Base-by-base conservation (phyloP, 1,140 invertebrate genomes). In the Polypedilum pembai region DNA sequence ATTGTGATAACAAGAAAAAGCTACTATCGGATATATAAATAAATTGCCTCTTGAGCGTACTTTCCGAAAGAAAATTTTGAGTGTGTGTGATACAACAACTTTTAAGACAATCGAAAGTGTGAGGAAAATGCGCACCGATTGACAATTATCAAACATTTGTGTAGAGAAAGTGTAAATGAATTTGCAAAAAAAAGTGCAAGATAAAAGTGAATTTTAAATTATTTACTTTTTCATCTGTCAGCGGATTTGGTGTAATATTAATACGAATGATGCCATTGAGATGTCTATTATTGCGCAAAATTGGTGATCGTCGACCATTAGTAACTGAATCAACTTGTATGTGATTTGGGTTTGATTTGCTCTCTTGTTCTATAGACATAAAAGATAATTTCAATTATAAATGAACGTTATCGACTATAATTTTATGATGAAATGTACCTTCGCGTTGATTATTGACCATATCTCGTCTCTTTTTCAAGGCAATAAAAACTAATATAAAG, bases 171-270 rank as follows among this genome's bases (percentile, higher is more conserved):
- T 33, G 24, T 33, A 5, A 3, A 33, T 33, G 24, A 33, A 33
- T 33, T 33, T 33, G 24, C 24, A 5, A 33, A 33, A 33, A 33
- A 33, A 33, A 33, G 24, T 33, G 24, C 24, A 33, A 33, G 24
- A 33, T 3, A 33, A 33, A 33, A 33, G 24, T 33, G 24, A 33
- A 33, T 33, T 33, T 33, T 33, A 33, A 33, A 33, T 56, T 12
- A 69, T 18, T 69, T 21, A 69, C 65, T 21, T 69, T 69, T 18
- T 82, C 85, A 76, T 89, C 87, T 12, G 89, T 88, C 56, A 90
- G 79, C 20, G 89, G 89, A 84, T 90, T 90, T 15, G 87, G 87
- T 0, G 89, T 90, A 76, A 90, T 90, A 75, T 89, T 91, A 77
- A 90, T 88, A 76, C 87, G 84, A 40, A 86, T 82, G 73, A 87